A percentile compares a stretch with the other conserved stretches of the same genome.
Evolutionary conservation across 1,140 invertebrate genomes (phyloP).

Genomic region (Anastrepha obliqua): DNA sequence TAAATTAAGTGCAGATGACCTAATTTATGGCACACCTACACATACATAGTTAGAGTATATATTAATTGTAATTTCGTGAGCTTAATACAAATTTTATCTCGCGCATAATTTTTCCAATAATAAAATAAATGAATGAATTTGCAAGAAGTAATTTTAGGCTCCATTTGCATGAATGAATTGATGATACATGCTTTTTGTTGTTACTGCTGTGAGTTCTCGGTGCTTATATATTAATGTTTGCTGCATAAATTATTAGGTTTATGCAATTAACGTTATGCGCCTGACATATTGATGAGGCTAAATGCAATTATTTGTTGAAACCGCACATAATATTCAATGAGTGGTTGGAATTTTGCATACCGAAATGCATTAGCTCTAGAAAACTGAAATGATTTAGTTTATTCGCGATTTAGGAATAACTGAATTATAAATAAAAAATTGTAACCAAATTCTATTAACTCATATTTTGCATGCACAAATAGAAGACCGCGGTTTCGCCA

Average conservation of each 20-base stretch:
- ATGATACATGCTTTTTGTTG: conserved; percentile 13
- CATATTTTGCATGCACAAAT: too few relatives aligned
- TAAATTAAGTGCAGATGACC: conserved; percentile 54
- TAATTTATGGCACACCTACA: conserved; percentile 7
- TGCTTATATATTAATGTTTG: background rate
- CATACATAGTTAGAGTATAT: background rate
- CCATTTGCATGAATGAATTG: conserved; percentile 47
- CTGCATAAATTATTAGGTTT: conserved; percentile 45
- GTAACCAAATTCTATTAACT: too few relatives aligned
- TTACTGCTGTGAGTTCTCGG: background rate
- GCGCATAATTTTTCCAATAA: conserved; percentile 21
- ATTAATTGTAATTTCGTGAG: background rate
- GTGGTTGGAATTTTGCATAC: background rate
- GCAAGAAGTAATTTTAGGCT: background rate
- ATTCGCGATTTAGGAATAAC: too few relatives aligned
- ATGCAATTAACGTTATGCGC: conserved; percentile 33
- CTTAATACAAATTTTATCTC: conserved; percentile 45
- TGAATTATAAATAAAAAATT: too few relatives aligned
- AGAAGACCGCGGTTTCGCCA: too few relatives aligned
- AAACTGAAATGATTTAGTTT: background rate
- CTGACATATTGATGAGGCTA: conserved; percentile 30
- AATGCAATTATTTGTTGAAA: conserved; percentile 45
- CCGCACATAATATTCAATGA: conserved; percentile 11
- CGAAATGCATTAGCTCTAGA: background rate
- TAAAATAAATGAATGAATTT: conserved; percentile 13